A percentile compares a stretch with the other conserved stretches of the same genome.
phyloP scores from a whole-genome alignment of 2,113 vertebrate genomes.

The Lepisosteus osseus region DNA sequence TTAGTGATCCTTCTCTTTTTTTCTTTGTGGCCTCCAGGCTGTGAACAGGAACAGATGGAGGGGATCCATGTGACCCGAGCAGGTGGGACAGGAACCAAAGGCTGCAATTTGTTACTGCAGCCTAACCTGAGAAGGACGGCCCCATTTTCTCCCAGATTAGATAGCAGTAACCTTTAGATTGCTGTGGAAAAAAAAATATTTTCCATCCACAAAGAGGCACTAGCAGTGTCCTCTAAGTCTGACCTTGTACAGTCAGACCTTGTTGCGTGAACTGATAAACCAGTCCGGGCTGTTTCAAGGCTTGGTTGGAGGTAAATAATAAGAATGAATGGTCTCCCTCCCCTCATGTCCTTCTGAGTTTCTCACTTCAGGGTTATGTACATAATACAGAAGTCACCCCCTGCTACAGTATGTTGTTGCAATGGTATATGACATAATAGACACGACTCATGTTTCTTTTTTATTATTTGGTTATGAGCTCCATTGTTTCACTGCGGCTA shows the following conservation, averaged over 20 bases:
- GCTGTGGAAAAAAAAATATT: conserved; percentile 1
- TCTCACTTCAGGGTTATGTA: too few species aligned
- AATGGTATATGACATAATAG: too few species aligned
- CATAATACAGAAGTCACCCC: too few species aligned
- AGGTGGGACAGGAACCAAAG: conserved; percentile 23
- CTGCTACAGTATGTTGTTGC: too few species aligned
- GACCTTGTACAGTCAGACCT: too few species aligned
- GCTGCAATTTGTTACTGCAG: conserved; percentile 10
- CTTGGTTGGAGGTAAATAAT: too few species aligned
- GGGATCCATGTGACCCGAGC: conserved; percentile 22
- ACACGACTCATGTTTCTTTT: too few species aligned
- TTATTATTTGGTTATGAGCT: too few species aligned
- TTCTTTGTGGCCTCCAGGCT: conserved; percentile 1
- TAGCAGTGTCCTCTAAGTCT: too few species aligned
- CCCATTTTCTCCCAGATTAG: conserved; percentile 19
- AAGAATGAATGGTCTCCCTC: too few species aligned
- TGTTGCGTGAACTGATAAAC: background rate
- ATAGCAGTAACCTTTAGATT: conserved; percentile 19
- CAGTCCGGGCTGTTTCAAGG: background rate
- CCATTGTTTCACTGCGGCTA: too few species aligned
- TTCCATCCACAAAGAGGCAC: background rate
- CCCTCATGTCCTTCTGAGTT: too few species aligned
- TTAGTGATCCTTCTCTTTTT: background rate
- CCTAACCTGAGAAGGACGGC: background rate
- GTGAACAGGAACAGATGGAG: conserved; percentile 26